These are phyloP conservation scores for Cephonodes hylas DNA, from an alignment of 2,888 invertebrate species.

Conservation along the genomic window DNA sequence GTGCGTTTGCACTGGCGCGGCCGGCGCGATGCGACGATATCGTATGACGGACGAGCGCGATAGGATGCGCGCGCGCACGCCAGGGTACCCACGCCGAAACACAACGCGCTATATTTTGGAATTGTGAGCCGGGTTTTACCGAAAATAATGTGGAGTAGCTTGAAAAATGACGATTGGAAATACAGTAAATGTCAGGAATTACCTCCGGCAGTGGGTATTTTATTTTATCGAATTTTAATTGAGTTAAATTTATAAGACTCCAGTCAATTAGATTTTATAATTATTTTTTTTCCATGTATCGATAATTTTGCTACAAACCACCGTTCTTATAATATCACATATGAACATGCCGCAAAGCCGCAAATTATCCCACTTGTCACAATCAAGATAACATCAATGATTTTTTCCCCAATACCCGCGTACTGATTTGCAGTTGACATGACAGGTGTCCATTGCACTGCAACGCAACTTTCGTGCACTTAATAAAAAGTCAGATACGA, in stretches of 20 bases:
- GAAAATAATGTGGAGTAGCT: not conserved
- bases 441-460: not conserved
- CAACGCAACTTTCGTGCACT: not conserved
- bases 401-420: not conserved
- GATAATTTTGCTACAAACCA: not conserved
- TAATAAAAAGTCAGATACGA: not conserved
- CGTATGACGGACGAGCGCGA: conserved; percentile 62
- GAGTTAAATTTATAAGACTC: too few species aligned
- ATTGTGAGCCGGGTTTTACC: too few species aligned
- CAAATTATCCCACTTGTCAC: not conserved
- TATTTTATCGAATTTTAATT: too few species aligned
- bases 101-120: not conserved
- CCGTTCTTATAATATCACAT: too few species aligned
- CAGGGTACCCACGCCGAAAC: conserved; percentile 43
- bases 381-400: not conserved
- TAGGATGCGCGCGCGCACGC: conserved; percentile 42
- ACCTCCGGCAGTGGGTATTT: too few species aligned
- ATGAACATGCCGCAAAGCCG: not conserved
- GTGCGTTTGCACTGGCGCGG: conserved; percentile 29
- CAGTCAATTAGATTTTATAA: too few species aligned
- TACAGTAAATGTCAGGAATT: too few species aligned
- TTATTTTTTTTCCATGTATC: too few species aligned
- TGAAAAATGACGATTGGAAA: too few species aligned
- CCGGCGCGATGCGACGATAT: conserved; percentile 61
- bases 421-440: not conserved